Evolutionary conservation across 2,888 invertebrate species (phyloP), one percentile per base, ranked within the genome.

Genomic region (Diploptera punctata): DNA sequence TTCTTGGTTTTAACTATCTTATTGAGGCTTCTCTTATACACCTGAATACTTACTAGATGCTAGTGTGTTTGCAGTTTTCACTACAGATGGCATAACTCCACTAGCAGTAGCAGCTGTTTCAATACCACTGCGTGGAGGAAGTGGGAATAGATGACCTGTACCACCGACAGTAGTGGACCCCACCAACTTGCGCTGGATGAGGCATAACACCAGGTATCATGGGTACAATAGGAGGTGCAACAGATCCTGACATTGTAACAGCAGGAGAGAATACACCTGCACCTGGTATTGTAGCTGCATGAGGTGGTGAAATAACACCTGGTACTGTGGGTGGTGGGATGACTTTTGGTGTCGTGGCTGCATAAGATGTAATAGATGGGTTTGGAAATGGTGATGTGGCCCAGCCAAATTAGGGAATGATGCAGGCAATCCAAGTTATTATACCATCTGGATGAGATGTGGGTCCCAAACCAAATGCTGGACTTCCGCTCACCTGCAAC

Each of bases 51-150:
- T 61, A 78, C 77, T 76, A 67, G 77, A 73, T 47, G 76, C 76
- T 1, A 77, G 70, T 13, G 77, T 76, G 29, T 76, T 77, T 29
- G 77, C 78, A 9, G 75, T 72, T 62, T 75, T 75, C 21, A 77
- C 76, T 21, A 78, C 74, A 54, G 78, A 77, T 13, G 78, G 77
- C 73, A 77, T 71, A 10, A 78, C 77, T 5, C 77, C 77, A 68
- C 77, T 76, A 31, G 76, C 76, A 5, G 75, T 72, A 10, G 77
- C 77, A 9, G 75, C 71, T 0, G 78, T 75, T 57, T 77, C 76
- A 2, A 75, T 75, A 24, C 78, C 77, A 72, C 78, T 76, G 16
- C 76, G 75, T 29, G 77, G 78, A 9, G 78, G 77, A 65, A 73
- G 73, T 7, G 77, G 75, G 71, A 78, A 78, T 33, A 77, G 67